Percentiles rank a stretch among this genome's conserved stretches.
These are phyloP conservation scores for Aspiorhynchus laticeps DNA, from an alignment of 2,113 vertebrate species.

Conservation along the genomic window DNA sequence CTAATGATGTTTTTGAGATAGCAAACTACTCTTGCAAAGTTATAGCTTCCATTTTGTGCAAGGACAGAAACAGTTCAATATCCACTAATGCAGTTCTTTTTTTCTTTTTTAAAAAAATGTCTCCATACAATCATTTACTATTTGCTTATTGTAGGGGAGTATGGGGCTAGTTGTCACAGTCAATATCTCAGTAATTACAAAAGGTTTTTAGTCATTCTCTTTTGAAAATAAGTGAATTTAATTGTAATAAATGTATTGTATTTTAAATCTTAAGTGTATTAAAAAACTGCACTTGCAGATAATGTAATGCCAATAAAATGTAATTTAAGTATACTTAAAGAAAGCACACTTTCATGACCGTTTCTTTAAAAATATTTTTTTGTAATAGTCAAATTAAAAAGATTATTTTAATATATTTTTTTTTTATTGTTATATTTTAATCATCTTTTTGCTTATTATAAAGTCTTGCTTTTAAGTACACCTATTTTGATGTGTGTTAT, in stretches of 20 bases:
- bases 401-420: too few species aligned
- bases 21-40: background rate
- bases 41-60: background rate
- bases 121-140: background rate
- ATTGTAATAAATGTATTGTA: background rate
- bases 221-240: background rate
- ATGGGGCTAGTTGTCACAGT: background rate
- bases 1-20: slow-evolving; percentile 11
- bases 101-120: background rate
- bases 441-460: background rate
- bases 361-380: slow-evolving; percentile 1
- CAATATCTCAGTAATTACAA: background rate
- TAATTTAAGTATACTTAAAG: background rate
- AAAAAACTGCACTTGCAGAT: background rate
- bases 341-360: too few species aligned
- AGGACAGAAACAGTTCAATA: background rate
- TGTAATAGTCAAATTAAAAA: background rate
- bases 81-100: background rate
- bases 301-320: background rate
- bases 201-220: background rate
- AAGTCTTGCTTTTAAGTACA: background rate
- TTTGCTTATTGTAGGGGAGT: background rate
- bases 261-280: background rate
- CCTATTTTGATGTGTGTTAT: background rate
- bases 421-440: background rate